phyloP scores from a whole-genome alignment of 2,888 invertebrate genomes.

The Diogma glabrata region DNA sequence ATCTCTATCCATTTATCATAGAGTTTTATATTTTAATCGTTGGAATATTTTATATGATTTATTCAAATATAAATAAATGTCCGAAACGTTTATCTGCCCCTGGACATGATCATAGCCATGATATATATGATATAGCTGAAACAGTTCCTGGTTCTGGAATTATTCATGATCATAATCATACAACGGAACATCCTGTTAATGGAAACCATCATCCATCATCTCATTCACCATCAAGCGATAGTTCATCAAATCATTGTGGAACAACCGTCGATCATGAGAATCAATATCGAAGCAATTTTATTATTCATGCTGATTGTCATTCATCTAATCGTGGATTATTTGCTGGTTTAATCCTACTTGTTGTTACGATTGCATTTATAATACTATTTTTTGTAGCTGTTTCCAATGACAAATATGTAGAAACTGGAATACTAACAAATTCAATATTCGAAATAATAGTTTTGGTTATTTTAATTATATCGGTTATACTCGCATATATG shows the following conservation, averaged over 20 bases:
- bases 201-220: neutral
- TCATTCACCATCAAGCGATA: neutral
- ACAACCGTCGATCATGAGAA: slow-evolving; percentile 34
- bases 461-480: slow-evolving; percentile 44
- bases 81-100: slow-evolving; percentile 24
- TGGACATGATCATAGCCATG: slow-evolving; percentile 11
- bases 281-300: slow-evolving; percentile 43
- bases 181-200: slow-evolving; percentile 20
- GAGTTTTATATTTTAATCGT: slow-evolving; percentile 70
- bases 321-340: slow-evolving; percentile 66
- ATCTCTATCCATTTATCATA: slow-evolving; percentile 68
- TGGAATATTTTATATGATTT: slow-evolving; percentile 60
- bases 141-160: slow-evolving; percentile 21
- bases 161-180: slow-evolving; percentile 28
- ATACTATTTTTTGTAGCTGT: slow-evolving; percentile 48
- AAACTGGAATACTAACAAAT: slow-evolving; percentile 41
- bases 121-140: slow-evolving; percentile 2
- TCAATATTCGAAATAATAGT: slow-evolving; percentile 43
- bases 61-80: slow-evolving; percentile 59
- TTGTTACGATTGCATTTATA: slow-evolving; percentile 45
- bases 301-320: slow-evolving; percentile 62
- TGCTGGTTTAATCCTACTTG: slow-evolving; percentile 39
- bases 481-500: slow-evolving; percentile 46
- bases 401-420: slow-evolving; percentile 40
- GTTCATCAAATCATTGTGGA: slow-evolving; percentile 10